These are phyloP conservation scores for Stenodera caucasica DNA, from an alignment of 2,888 invertebrate genomes.

Conservation along the genomic window DNA sequence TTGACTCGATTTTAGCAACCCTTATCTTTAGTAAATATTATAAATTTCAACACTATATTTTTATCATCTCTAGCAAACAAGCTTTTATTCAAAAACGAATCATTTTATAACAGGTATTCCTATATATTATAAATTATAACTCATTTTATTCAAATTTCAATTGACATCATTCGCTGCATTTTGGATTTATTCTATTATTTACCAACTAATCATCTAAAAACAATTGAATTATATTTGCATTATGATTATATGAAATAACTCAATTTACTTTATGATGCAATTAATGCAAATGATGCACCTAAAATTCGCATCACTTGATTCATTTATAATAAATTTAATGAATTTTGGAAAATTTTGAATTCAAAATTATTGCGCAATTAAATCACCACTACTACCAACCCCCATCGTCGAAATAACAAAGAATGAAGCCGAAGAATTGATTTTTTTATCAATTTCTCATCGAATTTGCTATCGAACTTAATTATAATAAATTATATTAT, in stretches of 20 bases:
- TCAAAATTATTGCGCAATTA: neutral
- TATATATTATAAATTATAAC: neutral
- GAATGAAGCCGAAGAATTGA: too few relatives aligned
- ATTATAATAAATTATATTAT: too few relatives aligned
- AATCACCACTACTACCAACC: too few relatives aligned
- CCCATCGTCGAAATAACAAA: too few relatives aligned
- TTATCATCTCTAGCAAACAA: conserved; percentile 23
- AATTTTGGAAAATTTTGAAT: neutral
- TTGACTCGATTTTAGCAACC: conserved; percentile 16
- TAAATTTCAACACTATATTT: conserved; percentile 34
- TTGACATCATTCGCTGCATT: too few relatives aligned
- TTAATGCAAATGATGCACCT: neutral
- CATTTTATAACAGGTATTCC: neutral
- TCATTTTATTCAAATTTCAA: neutral
- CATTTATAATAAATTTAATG: too few relatives aligned
- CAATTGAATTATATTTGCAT: neutral
- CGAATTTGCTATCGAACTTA: too few relatives aligned
- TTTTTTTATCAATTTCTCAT: too few relatives aligned
- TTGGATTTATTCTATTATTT: too few relatives aligned
- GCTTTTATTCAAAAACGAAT: neutral
- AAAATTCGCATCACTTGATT: too few relatives aligned
- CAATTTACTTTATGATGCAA: neutral
- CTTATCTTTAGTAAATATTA: conserved; percentile 35
- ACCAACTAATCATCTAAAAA: neutral
- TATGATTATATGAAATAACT: neutral